Evolutionary conservation across 2,888 invertebrate species (phyloP), one percentile per base, ranked within the genome.

Genomic region (Amphimallon solstitiale): DNA sequence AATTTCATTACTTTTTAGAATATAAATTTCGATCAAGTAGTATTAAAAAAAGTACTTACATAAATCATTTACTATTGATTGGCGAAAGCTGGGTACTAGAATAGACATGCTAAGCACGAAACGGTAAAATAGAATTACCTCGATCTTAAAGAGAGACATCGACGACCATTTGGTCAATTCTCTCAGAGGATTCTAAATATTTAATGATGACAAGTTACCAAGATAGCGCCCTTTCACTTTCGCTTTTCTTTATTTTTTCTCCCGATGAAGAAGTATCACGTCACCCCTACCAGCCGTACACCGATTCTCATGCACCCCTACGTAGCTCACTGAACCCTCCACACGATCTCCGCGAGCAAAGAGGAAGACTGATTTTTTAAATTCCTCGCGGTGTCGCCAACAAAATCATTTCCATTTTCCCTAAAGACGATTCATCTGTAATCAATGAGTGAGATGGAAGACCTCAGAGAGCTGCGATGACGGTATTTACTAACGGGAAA

Each of bases 151-250:
- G 19, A 9, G 45, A 17, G 14, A 14, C 40, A 17, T n/a, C 19
- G 40, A 14, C 14, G 12, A 68, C 78, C 78, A 79, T 78, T 78
- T 78, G 78, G 76, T 77, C 77, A 73, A 72, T 64, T 70, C 76
- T 77, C 79, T 78, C 77, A 60, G 70, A 77, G 77, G 78, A 76
- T 73, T 79, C 80, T 82, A 81, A 82, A 82, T 82, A 82, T 82
- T 82, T 82, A 80, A 82, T 81, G 80, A 77, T 74, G 78, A 29
- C 43, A 59, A 59, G 43, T 43, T 56, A 52, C 19, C 38, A 29
- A 79, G 79, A 80, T 81, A 79, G 78, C 78, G 77, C 76, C 75
- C 80, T 80, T 72, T 79, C 78, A n/a, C 74, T 73, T 76, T 75
- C 29, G 40, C 56, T 63, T 60, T 70, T 70, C 69, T 70, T 68